phyloP scores from a whole-genome alignment of 2,113 vertebrate species.

The Hypanus sabinus region DNA sequence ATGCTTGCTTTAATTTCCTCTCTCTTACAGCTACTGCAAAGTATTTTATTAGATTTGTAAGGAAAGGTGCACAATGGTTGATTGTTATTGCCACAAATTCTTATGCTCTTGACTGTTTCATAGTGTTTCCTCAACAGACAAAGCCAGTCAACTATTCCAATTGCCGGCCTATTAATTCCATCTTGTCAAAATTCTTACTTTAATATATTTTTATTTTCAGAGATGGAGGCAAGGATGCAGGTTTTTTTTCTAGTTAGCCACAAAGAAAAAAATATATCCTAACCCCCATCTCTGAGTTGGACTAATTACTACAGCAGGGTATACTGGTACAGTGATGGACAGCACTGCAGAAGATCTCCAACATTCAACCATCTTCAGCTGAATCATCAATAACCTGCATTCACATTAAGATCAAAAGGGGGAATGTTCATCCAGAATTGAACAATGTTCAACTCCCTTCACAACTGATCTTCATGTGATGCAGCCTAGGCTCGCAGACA shows the following conservation, averaged over 20 bases:
- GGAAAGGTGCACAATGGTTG: not conserved
- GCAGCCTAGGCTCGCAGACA: too few species aligned
- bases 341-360: too few species aligned
- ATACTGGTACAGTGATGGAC: too few species aligned
- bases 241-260: too few species aligned
- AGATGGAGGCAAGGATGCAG: too few species aligned
- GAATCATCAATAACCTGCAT: too few species aligned
- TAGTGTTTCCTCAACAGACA: not conserved
- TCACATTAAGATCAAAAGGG: too few species aligned
- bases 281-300: not conserved
- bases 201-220: not conserved
- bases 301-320: not conserved
- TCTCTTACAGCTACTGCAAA: not conserved
- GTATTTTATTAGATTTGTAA: slow-evolving; percentile 9
- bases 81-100: not conserved
- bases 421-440: too few species aligned
- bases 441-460: too few species aligned
- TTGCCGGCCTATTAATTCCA: not conserved
- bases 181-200: not conserved
- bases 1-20: not conserved
- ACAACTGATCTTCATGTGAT: too few species aligned
- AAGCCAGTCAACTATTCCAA: not conserved
- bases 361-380: too few species aligned
- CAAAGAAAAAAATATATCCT: not conserved
- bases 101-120: not conserved